Evolutionary conservation across 2,113 vertebrate genomes (phyloP), one percentile per base, ranked within the genome.

Genomic region (Erythrocercus mccallii): DNA sequence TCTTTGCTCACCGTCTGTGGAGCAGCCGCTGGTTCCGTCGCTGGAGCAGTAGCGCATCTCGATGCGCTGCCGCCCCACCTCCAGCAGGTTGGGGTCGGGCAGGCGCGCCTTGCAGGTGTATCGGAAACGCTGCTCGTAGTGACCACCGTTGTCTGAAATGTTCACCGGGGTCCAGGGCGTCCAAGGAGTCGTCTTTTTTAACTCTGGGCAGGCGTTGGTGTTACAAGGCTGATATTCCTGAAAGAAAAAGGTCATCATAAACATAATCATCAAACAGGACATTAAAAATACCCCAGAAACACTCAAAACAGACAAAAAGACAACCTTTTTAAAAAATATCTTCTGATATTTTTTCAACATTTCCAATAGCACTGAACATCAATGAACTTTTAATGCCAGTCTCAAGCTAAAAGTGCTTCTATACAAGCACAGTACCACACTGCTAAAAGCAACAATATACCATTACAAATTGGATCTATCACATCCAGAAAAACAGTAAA

Each of bases 1-100:
- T 12, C n/a, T 38, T 33, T 12, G 45, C 99, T 99, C 95, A 99
- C 99, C 99, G 1, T 99, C 99, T 1, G 99, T 99, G 40, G 98
- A 99, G 96, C 99, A 99, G 23, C 99, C 99, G 0, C 99, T 99
- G 94, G 99, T 98, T 3, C 99, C 99, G 1, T 99, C 99, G 0
- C 99, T 99, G 68, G 99, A 99, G 94, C 99, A 99, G 89, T 99
- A 99, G 6, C 99, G 98, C 99, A 99, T 99, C 96, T 99, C 99
- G 3, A 99, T 99, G 72, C 99, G 98, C 96, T 99, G 99, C 47
- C 99, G 98, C 5, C 99, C 99, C 81, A 99, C 99, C 58, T 99
- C 99, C 56, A 99, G 97, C 86, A 99, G 94, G 85, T 96, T 98
- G 0, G 99, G 98, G 42, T 99, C 99, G 0, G 99, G 98, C 86